phyloP scores from a whole-genome alignment of 2,113 vertebrate species.

The Dicrurus megarhynchus region DNA sequence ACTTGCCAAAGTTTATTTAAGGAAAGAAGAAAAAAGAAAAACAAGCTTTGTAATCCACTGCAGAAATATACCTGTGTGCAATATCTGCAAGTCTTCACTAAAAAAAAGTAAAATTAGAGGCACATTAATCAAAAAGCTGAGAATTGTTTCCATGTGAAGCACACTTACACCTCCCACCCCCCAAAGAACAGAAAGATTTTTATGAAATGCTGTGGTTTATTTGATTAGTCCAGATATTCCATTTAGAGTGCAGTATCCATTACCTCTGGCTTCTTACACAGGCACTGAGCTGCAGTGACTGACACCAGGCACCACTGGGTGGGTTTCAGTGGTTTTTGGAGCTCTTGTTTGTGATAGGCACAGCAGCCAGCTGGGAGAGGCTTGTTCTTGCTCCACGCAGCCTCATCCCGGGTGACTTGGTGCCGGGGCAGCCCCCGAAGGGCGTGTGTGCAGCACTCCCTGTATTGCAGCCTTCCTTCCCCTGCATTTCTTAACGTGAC shows the following conservation, averaged over 20 bases:
- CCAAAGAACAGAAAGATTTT: not conserved
- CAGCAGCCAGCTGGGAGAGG: not conserved
- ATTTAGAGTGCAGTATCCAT: not conserved
- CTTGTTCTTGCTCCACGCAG: not conserved
- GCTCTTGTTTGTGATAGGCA: not conserved
- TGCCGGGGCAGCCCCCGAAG: not conserved
- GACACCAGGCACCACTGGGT: not conserved
- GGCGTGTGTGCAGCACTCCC: not conserved
- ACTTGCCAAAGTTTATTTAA: not conserved
- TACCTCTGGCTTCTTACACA: not conserved
- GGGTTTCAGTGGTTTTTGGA: not conserved
- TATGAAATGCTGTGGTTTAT: not conserved
- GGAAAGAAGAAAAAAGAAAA: not conserved
- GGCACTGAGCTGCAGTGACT: not conserved
- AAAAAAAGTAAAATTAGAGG: not conserved
- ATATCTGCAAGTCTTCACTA: not conserved
- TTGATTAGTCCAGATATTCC: not conserved
- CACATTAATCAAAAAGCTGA: not conserved
- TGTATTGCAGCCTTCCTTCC: conserved; percentile 7
- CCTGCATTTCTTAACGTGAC: not conserved
- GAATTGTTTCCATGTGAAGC: not conserved
- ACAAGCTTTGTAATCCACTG: not conserved
- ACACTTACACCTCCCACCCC: not conserved
- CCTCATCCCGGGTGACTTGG: not conserved
- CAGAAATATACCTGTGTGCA: not conserved